Evolutionary conservation across 2,113 vertebrate genomes (phyloP), one percentile per base, ranked within the genome.

Genomic region (Tupaia tana): DNA sequence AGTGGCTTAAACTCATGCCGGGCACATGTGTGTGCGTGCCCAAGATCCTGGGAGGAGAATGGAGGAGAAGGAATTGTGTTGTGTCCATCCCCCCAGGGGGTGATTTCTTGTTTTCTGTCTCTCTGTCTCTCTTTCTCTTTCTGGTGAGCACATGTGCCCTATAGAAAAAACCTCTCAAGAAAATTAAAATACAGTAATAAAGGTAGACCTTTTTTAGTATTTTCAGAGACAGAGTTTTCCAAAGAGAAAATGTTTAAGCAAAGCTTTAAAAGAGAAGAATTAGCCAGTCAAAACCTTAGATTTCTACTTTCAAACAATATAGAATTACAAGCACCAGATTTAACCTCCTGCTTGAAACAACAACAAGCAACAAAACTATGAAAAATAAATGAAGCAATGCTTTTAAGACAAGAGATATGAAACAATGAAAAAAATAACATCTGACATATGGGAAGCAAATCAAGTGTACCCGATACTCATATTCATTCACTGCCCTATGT

Each of bases 331-430:
- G 16, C 16, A 79, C 4, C 34, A 69, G 22, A 86, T 86, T 87
- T 93, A 78, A 67, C 24, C 11, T 90, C 58, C 58, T 69, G 13
- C 34, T 9, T 66, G 10, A 74, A 75, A 79, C 6, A 89, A 94
- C 22, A 24, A 90, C 58, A 81, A 85, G 29, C 64, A 59, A 14
- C 2, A 74, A 22, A 9, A 20, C 61, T 19, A 14, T 63, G 27
- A 22, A 9, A 56, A 79, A 75, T 29, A 56, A 70, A 84, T 79
- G 11, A 78, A 86, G 64, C n/a, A 34, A 52, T 31, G n/a, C 54
- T 80, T 92, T 96, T 85, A 93, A 95, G 54, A 89, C n/a, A 84
- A 6, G 69, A 59, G 63, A 59, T 10, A 67, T 75, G 13, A 85
- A 71, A 31, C 56, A 75, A 58, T 74, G 34, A 31, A 95, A 80